phyloP scores from a whole-genome alignment of 2,888 invertebrate genomes.

The Drosophila affinis region DNA sequence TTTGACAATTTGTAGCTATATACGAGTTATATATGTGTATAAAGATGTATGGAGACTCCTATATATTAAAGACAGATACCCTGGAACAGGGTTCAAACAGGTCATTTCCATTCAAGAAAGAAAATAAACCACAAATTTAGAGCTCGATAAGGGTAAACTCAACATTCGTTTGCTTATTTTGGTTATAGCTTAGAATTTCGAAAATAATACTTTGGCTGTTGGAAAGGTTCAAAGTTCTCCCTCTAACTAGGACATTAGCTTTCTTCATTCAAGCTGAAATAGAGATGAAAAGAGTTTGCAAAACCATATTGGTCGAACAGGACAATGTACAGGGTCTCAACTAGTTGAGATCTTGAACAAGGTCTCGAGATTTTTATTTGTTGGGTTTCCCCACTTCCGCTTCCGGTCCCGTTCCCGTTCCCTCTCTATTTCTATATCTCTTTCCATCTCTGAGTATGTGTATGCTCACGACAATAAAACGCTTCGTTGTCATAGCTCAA shows the following conservation, averaged over 20 bases:
- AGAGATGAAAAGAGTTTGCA: no score
- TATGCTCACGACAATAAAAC: conserved; percentile 73
- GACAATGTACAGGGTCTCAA: conserved; percentile 26
- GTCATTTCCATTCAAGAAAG: no score
- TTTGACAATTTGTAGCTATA: conserved; percentile 66
- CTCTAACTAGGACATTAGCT: no score
- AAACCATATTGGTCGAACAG: conserved; percentile 11
- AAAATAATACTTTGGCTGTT: no score
- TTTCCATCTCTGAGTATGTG: conserved; percentile 22
- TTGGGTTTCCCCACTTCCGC: background rate
- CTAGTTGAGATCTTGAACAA: conserved; percentile 26
- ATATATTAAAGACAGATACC: conserved; percentile 4
- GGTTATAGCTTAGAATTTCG: no score
- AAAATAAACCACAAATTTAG: no score
- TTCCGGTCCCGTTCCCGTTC: background rate
- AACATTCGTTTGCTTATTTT: no score
- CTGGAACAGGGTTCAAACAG: background rate
- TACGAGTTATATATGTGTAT: background rate
- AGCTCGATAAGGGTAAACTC: background rate
- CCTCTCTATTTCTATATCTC: background rate
- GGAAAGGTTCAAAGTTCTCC: no score
- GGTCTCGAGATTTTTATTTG: conserved; percentile 25
- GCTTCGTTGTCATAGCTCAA: conserved; percentile 73
- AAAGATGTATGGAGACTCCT: conserved; percentile 4
- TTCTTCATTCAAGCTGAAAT: no score